Evolutionary conservation across 2,113 vertebrate genomes (phyloP), one percentile per base, ranked within the genome.

Genomic region (Isichthys henryi): DNA sequence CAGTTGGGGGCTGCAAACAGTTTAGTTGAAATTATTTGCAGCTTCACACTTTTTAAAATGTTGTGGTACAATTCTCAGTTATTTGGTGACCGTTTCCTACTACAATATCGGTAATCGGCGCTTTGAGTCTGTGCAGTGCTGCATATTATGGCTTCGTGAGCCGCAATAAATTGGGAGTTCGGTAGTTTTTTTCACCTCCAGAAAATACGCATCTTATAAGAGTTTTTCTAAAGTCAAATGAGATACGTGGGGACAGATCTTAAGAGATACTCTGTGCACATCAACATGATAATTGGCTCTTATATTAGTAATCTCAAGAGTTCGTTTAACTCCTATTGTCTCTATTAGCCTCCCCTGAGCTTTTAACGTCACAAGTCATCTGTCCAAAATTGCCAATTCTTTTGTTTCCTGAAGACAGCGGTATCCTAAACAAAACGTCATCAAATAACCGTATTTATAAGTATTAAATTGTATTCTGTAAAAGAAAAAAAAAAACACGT

Each of bases 311-410:
- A 99, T 99, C 98, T 99, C 98, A 95, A 96, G 98, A 99, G 97
- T 98, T 99, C 98, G 96, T 98, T 99, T 99, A 98, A 97, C 97
- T 98, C 96, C 96, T 96, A 96, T 97, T 98, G 97, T 99, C 96
- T 98, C 97, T 97, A 97, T 99, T 98, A 99, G 97, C 97, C 98
- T 98, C 98, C 96, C 97, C 96, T 97, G 97, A 98, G 98, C 97
- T 97, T 98, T 99, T 98, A 99, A 99, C 97, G 98, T 99, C 98
- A 99, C 97, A 97, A 98, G 96, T 96, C 96, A 99, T 99, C 97
- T 97, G 97, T 98, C 98, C 98, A 96, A 97, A 97, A 96, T 94
- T 94, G 94, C 96, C 95, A 93, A 94, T 91, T 94, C 95, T 95
- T 96, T 94, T 96, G 77, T 56, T 53, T 84, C 50, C 9, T 31